phyloP scores from a whole-genome alignment of 2,113 vertebrate species.

The Pseudonaja textilis region DNA sequence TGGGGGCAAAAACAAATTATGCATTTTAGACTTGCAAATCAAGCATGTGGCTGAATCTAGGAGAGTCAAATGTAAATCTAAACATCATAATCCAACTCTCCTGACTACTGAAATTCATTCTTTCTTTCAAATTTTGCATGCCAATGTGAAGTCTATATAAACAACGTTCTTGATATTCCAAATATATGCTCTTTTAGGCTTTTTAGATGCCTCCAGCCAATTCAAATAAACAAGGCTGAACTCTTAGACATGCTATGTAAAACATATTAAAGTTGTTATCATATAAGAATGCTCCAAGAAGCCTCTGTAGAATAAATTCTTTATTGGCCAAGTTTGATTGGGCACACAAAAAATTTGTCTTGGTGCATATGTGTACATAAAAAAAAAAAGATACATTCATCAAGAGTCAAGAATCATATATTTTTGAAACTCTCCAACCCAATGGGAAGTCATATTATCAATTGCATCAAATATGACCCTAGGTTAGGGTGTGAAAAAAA shows the following conservation, averaged over 20 bases:
- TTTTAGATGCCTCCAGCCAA: neutral
- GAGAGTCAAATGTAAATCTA: neutral
- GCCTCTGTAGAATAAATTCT: neutral
- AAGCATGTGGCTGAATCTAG: constrained; percentile 5
- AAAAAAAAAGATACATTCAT: too few relatives aligned
- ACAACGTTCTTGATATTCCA: neutral
- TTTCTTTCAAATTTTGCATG: neutral
- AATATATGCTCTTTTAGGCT: neutral
- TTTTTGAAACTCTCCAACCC: neutral
- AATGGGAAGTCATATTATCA: neutral
- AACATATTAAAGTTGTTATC: neutral
- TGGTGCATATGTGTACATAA: too few relatives aligned
- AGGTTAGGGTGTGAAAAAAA: neutral
- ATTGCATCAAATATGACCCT: neutral
- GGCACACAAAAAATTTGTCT: too few relatives aligned
- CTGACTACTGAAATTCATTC: neutral
- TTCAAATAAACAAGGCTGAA: neutral
- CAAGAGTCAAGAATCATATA: too few relatives aligned
- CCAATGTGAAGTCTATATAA: neutral
- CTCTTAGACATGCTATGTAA: neutral
- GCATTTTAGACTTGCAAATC: constrained; percentile 6
- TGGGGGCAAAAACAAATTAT: neutral
- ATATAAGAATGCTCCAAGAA: neutral
- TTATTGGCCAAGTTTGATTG: too few relatives aligned
- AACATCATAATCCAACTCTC: neutral